Base-by-base conservation (phyloP, 2,113 vertebrate species). In the Sebastes fasciatus region DNA sequence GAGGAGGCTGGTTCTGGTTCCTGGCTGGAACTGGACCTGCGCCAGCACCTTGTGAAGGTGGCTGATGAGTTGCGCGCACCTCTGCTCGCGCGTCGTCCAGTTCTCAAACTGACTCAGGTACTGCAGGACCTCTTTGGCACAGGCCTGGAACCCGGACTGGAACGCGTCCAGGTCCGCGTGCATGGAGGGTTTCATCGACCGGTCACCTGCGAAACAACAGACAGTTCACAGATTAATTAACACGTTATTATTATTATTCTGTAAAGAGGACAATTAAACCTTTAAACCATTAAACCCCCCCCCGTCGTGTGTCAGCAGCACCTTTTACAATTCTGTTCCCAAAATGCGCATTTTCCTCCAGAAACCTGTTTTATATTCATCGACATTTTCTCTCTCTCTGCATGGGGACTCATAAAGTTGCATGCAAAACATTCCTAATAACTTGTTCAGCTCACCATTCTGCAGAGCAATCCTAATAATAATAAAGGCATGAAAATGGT, bases 71-170 rank as follows among this genome's bases (percentile, higher is more conserved):
- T 98, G 97, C 69, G 95, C 93, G 86, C 97, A 97, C 68, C 96
- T 94, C 95, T 97, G 97, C 91, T 99, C 98, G 45, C 96, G 92
- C 26, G 96, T 93, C 3, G 96, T 96, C 97, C 98, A 98, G 95
- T 96, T 98, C 91, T 99, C 98, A 68, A 95, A 96, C 77, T 97
- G 95, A 82, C 94, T 95, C 89, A 99, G 96, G 93, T 98, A 97
- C 90, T 98, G 97, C 95, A 99, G 94, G 77, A 98, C 97, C 94
- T 99, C 97, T 92, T 98, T 97, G 93, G 97, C 97, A 90, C 97
- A 99, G 2, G 97, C 97, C 92, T 99, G 98, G 91, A 99, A 98
- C 58, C 98, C 98, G 34, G 97, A 97, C 89, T 98, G 97, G 93
- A 99, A 99, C 48, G 96, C 96, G 45, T 98, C 97, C 95, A 98